Base-by-base conservation (phyloP, 2,113 vertebrate species). In the Pangasianodon gigas region DNA sequence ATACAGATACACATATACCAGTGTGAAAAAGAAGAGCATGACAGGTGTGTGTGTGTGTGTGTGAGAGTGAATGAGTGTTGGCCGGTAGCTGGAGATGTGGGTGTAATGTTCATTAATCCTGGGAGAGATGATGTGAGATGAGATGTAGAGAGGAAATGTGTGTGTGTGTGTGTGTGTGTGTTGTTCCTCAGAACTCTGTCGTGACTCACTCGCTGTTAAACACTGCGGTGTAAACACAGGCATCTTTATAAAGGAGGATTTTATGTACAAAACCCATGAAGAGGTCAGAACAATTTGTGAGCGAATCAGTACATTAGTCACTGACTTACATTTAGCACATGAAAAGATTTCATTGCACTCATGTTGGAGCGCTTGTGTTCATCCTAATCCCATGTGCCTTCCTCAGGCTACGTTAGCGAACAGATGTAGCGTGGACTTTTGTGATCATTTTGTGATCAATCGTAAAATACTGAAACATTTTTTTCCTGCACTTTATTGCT, bases 31-130 rank as follows among this genome's bases (percentile, higher is more conserved):
- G 54, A 56, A 26, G 60, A 26, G 60, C 24, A 21, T 26, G 24
- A 24, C 5, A 24, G 60, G 2, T 58, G 56, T 58, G 18, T 58
- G 4, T 19, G 16, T 58, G 56, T 58, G 56, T 19, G 56, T 58
- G 19, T 58, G 46, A 13, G 41, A 37, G 54, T 51, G 32, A 51
- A 32, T 26, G 56, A 60, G 41, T 48, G 86, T 10, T 75, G 19
- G 51, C n/a, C 32, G 54, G 37, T 85, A 41, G 58, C 56, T 62
- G 48, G 13, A 82, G n/a, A 69, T 51, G 60, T 88, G 87, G 77
- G 44, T 41, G 58, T 88, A 87, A 60, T 18, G 58, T 41, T 81
- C 3, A 85, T 75, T 51, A 44, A 44, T 75, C 37, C 7, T n/a
- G 19, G 1, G 51, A 58, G 69, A 77, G 51, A 21, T 75, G 37